Percentiles rank a stretch among this genome's conserved stretches.
phyloP scores from a whole-genome alignment of 2,888 invertebrate genomes.

The Neria commutata region DNA sequence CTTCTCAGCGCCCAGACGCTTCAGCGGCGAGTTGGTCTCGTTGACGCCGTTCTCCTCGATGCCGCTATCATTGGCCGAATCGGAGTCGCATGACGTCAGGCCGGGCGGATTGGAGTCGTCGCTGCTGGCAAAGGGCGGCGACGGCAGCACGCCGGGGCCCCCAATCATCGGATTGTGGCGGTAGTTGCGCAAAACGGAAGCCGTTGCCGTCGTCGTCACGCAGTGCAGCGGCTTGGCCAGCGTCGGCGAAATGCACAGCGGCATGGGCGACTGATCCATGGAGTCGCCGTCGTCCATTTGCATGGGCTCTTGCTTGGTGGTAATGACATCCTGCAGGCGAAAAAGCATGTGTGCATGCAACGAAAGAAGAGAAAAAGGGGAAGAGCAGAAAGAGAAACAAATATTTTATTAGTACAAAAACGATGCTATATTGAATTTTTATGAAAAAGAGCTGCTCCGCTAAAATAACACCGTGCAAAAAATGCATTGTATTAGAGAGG shows the following conservation, averaged over 20 bases:
- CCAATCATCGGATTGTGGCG: conserved; percentile 59
- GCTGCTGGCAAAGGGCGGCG: conserved; percentile 43
- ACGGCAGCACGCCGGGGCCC: conserved; percentile 48
- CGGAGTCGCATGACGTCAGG: conserved; percentile 48
- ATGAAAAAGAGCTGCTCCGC: not conserved
- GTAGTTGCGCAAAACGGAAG: conserved; percentile 47
- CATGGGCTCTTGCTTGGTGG: conserved; percentile 34
- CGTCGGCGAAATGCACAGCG: conserved; percentile 24
- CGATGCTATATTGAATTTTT: not conserved
- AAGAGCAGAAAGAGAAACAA: not conserved
- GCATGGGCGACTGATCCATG: conserved; percentile 29
- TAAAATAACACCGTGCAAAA: no score
- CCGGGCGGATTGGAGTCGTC: conserved; percentile 54
- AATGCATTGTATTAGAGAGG: not conserved
- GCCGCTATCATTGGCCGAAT: conserved; percentile 55
- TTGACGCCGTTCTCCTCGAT: conserved; percentile 49
- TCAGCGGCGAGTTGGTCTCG: conserved; percentile 30
- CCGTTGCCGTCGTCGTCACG: conserved; percentile 35
- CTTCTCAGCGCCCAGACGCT: conserved; percentile 16
- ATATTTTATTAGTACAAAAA: not conserved
- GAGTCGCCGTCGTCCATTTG: conserved; percentile 41
- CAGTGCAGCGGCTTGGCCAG: conserved; percentile 37
- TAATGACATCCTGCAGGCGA: conserved; percentile 29
- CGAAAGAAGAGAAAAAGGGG: conserved; percentile 7
- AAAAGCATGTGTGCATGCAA: not conserved